Conservation (phyloP, 2,797 vertebrate genomes). For the Meda fulgida region DNA sequence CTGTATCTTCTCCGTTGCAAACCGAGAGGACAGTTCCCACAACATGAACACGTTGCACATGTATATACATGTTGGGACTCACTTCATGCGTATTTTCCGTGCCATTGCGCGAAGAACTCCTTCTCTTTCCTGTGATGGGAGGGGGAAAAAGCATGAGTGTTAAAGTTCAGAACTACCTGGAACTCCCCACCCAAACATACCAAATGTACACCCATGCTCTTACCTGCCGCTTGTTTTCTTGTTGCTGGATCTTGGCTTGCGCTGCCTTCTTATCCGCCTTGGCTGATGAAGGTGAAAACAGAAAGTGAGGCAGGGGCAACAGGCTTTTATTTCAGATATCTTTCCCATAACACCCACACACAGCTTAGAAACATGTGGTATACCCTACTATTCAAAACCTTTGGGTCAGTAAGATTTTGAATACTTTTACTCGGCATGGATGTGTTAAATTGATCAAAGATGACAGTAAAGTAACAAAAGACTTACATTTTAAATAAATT, state of each 20-base stretch:
- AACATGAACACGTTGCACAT: slow-evolving; percentile 12
- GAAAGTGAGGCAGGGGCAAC: not conserved
- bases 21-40: slow-evolving; percentile 17
- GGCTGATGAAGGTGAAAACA: slow-evolving; percentile 73
- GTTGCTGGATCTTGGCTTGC: slow-evolving; percentile 91
- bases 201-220: slow-evolving; percentile 35
- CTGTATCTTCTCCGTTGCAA: slow-evolving; percentile 32
- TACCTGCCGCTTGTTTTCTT: slow-evolving; percentile 92
- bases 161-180: not conserved
- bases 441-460: not conserved
- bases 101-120: slow-evolving; percentile 95
- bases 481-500: not conserved
- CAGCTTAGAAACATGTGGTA: not conserved
- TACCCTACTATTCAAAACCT: not conserved
- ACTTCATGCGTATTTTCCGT: slow-evolving; percentile 97
- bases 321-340: not conserved
- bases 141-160: slow-evolving; percentile 36
- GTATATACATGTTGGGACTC: slow-evolving; percentile 66
- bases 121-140: slow-evolving; percentile 83
- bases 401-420: not conserved
- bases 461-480: not conserved
- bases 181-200: slow-evolving; percentile 14
- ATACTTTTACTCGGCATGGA: not conserved
- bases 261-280: slow-evolving; percentile 95
- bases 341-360: slow-evolving; percentile 7